Evolutionary conservation across 1,140 invertebrate species (phyloP).

Genomic region (Helicoverpa armigera): DNA sequence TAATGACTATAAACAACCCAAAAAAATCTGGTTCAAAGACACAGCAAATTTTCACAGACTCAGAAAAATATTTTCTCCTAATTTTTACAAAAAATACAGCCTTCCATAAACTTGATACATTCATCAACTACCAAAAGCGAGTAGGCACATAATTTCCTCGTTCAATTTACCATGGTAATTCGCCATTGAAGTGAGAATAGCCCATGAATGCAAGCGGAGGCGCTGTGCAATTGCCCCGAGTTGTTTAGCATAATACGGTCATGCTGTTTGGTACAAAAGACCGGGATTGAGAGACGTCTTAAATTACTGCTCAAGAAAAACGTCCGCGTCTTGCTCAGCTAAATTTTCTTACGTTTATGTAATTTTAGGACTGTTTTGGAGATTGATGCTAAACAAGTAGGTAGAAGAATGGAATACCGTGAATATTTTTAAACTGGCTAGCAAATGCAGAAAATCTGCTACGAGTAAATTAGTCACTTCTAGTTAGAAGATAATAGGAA

Average conservation of each 20-base stretch:
- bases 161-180: constrained; percentile 67
- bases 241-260: constrained; percentile 79
- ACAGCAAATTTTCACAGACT: not conserved
- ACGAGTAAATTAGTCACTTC: too few species aligned
- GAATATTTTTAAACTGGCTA: too few species aligned
- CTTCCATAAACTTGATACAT: constrained; percentile 5
- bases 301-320: constrained; percentile 44
- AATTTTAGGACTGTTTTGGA: not conserved
- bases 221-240: constrained; percentile 71
- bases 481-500: too few species aligned
- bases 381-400: not conserved
- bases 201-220: constrained; percentile 65
- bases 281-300: constrained; percentile 37
- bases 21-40: not conserved
- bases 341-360: constrained; percentile 4
- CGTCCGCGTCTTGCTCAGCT: not conserved
- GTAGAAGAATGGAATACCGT: too few species aligned
- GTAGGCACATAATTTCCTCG: constrained; percentile 48
- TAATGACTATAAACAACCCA: too few species aligned
- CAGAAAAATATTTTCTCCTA: too few species aligned
- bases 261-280: constrained; percentile 67
- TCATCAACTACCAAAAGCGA: constrained; percentile 23
- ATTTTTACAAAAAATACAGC: too few species aligned
- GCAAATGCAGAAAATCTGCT: too few species aligned
- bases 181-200: constrained; percentile 75